Base-by-base conservation (phyloP, 2,113 vertebrate species). In the Myotis brandtii region DNA sequence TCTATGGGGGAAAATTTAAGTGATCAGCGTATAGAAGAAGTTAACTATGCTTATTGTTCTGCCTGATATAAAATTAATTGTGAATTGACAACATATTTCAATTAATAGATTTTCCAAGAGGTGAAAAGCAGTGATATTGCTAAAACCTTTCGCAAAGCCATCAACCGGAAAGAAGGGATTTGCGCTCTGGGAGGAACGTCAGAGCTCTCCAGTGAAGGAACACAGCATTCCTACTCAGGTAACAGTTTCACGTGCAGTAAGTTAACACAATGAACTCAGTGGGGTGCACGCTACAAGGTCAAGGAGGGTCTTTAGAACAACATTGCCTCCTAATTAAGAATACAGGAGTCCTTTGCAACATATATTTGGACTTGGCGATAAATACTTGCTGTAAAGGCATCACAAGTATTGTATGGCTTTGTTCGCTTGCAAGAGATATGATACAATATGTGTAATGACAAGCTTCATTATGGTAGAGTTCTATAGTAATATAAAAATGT, bases 91-190 rank as follows among this genome's bases (percentile, higher is more conserved):
- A 62, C 25, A 20, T 66, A 17, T 95, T 94, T 98, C 96, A 66
- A 95, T 96, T 96, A 96, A 84, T 97, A 99, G 99, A 99, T 99
- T 97, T 99, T 99, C 93, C 98, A 98, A 96, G 99, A 99, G 30
- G 94, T 99, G 96, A 99, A 99, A 97, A 99, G 99, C 83, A 99
- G 99, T 0, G 97, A 98, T 17, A 98, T 99, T 0, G 99, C 99
- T 1, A 98, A 99, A 97, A 98, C 98, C 0, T 99, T 99, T 98
- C 97, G 98, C 69, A 99, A 99, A 95, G 99, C 99, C 23, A 99
- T 99, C 97, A 99, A 99, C 97, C 99, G 99, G 80, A 99, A 99
- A 97, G 99, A 99, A 90, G 99, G 99, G 2, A 99, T 99, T 81
- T 99, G 99, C 62, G 99, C 99, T 4, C 99, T 99, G 0, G 99